Evolutionary conservation across 2,888 invertebrate species (phyloP).

Genomic region (Gortyna flavago): DNA sequence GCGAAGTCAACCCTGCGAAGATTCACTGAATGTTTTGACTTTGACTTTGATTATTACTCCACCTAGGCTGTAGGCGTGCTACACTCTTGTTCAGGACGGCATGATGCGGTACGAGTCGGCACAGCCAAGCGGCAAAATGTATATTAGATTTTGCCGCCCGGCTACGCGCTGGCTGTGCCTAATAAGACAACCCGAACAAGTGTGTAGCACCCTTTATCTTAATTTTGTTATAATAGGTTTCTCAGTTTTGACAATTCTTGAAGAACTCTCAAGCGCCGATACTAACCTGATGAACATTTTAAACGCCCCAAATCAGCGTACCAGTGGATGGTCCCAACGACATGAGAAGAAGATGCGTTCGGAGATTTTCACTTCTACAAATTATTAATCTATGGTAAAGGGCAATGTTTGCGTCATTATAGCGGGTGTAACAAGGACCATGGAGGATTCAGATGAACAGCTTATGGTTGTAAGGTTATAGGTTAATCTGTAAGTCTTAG

Average conservation of each 20-base stretch:
- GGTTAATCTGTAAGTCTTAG: slow-evolving; percentile 59
- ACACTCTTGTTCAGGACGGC: too few relatives aligned
- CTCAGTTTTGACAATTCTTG: not conserved
- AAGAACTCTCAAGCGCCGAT: not conserved
- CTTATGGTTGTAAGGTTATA: slow-evolving; percentile 65
- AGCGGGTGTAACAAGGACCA: slow-evolving; percentile 73
- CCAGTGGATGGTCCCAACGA: not conserved
- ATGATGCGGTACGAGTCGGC: too few relatives aligned
- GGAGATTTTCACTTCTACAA: slow-evolving; percentile 5
- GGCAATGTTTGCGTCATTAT: slow-evolving; percentile 65
- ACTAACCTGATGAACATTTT: not conserved
- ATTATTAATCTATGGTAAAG: slow-evolving; percentile 47
- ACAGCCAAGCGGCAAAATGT: too few relatives aligned
- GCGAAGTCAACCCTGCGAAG: not conserved
- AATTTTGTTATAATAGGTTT: not conserved
- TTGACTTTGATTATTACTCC: not conserved
- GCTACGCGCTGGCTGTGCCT: too few relatives aligned
- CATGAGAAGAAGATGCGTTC: not conserved
- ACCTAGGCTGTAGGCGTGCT: not conserved
- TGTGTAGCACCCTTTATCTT: too few relatives aligned
- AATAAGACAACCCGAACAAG: too few relatives aligned
- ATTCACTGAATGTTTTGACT: not conserved
- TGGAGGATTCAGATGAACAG: slow-evolving; percentile 73
- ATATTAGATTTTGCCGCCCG: too few relatives aligned
- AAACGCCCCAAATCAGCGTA: not conserved